phyloP scores from a whole-genome alignment of 2,888 invertebrate genomes.

The Lypha dubia region DNA sequence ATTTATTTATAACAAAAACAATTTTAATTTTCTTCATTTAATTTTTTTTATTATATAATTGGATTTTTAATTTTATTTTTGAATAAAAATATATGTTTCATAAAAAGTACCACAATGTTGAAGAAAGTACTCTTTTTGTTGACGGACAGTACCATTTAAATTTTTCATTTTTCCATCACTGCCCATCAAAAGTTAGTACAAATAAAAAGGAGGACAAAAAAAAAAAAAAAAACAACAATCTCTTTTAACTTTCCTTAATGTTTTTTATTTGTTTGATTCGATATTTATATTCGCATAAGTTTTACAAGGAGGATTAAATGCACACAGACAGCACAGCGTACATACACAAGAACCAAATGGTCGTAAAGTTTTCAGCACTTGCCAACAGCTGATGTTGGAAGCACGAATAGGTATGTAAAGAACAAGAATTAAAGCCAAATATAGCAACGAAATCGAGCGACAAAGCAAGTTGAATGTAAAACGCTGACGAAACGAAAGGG shows the following conservation, averaged over 20 bases:
- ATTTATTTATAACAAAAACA: no score
- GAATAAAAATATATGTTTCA: no score
- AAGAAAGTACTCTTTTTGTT: no score
- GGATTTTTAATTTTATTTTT: no score
- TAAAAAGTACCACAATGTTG: no score
- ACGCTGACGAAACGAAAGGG: not conserved
- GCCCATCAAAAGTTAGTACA: constrained; percentile 19
- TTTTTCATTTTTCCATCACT: constrained; percentile 24
- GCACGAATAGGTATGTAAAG: constrained; percentile 1
- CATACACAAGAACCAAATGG: constrained; percentile 35
- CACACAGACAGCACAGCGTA: constrained; percentile 10
- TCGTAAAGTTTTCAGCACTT: constrained; percentile 49
- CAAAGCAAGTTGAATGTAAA: constrained; percentile 7
- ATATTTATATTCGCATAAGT: constrained; percentile 45
- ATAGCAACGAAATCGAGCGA: constrained; percentile 17
- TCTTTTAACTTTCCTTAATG: constrained; percentile 41
- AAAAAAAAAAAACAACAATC: constrained; percentile 45
- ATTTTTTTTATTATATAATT: no score
- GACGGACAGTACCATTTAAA: no score
- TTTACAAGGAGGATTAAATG: constrained; percentile 59
- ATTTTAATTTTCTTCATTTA: no score
- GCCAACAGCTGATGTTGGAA: constrained; percentile 34
- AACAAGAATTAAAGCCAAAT: constrained; percentile 25
- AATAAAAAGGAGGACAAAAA: not conserved
- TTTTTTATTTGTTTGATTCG: constrained; percentile 32